Evolutionary conservation across 2,797 vertebrate genomes (phyloP).

Genomic region (Cyprinella venusta): DNA sequence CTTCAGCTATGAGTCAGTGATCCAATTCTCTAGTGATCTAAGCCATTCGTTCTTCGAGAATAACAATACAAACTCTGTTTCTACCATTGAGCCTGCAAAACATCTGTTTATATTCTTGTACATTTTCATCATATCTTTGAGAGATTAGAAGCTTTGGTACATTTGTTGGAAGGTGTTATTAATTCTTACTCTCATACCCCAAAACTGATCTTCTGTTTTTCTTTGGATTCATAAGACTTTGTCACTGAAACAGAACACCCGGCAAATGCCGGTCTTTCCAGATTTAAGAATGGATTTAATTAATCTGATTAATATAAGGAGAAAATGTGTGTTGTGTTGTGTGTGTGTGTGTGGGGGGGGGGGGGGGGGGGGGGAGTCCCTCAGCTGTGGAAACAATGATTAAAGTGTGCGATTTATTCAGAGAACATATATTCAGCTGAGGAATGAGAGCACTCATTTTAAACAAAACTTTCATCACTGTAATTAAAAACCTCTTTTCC

Average conservation of each 20-base stretch:
- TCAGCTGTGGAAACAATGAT: conserved; percentile 51
- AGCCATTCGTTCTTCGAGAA: conserved; percentile 3
- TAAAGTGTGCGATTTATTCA: conserved; percentile 19
- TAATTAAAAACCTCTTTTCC: conserved; percentile 46
- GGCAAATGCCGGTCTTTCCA: neutral
- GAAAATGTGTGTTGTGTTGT: neutral
- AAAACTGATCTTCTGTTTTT: neutral
- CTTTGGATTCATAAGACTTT: neutral
- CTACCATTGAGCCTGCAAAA: neutral
- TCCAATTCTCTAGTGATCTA: conserved; percentile 17
- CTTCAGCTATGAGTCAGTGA: conserved; percentile 1
- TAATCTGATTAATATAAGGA: conserved; percentile 23
- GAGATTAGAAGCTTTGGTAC: neutral
- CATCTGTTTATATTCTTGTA: conserved; percentile 24
- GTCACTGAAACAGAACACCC: conserved; percentile 6
- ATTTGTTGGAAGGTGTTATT: neutral
- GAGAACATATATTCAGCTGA: conserved; percentile 9
- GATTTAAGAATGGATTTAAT: neutral
- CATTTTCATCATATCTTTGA: neutral
- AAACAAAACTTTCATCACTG: conserved; percentile 25
- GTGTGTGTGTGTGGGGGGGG: too few species aligned
- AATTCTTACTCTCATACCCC: neutral
- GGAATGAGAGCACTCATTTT: conserved; percentile 14
- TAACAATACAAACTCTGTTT: conserved; percentile 41
- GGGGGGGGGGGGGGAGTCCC: neutral